A percentile compares a stretch with the other conserved stretches of the same genome.
These are phyloP conservation scores for Gymnorhina tibicen DNA, from an alignment of 2,113 vertebrate species.

Conservation along the genomic window DNA sequence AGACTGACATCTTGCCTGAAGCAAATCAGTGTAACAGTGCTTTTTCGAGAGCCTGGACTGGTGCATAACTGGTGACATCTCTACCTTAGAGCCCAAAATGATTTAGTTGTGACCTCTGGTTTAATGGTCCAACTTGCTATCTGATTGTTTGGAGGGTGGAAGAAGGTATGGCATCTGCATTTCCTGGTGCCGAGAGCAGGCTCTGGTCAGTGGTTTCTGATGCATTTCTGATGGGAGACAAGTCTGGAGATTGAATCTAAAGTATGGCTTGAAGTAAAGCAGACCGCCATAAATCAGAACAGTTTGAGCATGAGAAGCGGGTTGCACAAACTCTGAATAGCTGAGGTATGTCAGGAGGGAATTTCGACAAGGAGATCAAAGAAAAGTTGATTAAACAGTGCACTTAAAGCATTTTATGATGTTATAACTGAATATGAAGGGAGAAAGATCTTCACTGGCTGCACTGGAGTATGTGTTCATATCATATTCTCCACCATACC, in stretches of 20 bases:
- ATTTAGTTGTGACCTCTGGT: not conserved
- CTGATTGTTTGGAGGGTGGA: not conserved
- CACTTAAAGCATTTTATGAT: not conserved
- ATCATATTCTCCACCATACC: not conserved
- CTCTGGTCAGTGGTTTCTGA: not conserved
- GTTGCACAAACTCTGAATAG: not conserved
- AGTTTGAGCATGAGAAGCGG: not conserved
- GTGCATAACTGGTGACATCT: not conserved
- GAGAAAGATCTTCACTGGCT: not conserved
- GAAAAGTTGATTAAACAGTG: not conserved
- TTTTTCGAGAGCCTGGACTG: not conserved
- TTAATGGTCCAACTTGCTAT: not conserved
- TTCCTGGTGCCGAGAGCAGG: not conserved
- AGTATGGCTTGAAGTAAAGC: not conserved
- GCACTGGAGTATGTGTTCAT: not conserved
- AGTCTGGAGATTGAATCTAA: not conserved
- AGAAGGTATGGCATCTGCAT: not conserved
- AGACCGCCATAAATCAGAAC: not conserved
- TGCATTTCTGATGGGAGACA: not conserved
- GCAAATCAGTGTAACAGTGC: not conserved
- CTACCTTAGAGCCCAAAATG: not conserved
- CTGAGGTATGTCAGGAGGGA: not conserved
- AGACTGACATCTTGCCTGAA: not conserved
- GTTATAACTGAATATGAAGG: not conserved
- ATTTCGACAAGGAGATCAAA: not conserved